These are phyloP conservation scores for Oncorhynchus keta DNA, from an alignment of 2,113 vertebrate genomes.

Conservation along the genomic window DNA sequence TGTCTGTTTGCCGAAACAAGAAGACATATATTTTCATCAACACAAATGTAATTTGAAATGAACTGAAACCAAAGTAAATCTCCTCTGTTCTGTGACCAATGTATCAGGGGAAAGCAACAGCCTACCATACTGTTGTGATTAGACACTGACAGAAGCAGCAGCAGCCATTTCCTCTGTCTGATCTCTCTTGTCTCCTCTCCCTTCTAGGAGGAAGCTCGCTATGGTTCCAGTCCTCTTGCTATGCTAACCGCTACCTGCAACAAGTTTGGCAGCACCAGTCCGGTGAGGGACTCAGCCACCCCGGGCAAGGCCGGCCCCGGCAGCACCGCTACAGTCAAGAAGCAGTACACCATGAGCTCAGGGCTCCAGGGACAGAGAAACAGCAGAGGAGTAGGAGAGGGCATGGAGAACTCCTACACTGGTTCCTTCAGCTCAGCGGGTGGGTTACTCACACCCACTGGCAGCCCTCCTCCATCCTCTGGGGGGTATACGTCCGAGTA, in stretches of 20 bases:
- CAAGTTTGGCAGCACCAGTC: slow-evolving; percentile 88
- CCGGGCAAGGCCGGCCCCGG: slow-evolving; percentile 75
- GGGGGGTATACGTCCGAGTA: slow-evolving; percentile 88
- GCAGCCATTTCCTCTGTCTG: background rate
- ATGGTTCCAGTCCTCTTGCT: slow-evolving; percentile 88
- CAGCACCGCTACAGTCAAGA: slow-evolving; percentile 72
- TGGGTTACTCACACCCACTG: slow-evolving; percentile 86
- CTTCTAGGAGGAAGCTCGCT: slow-evolving; percentile 82
- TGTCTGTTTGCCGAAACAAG: background rate
- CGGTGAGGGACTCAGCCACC: slow-evolving; percentile 81
- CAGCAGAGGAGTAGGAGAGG: slow-evolving; percentile 66
- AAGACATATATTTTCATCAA: background rate
- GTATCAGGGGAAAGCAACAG: slow-evolving; percentile 19
- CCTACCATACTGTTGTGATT: slow-evolving; percentile 64
- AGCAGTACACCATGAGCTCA: slow-evolving; percentile 79
- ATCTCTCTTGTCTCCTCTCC: slow-evolving; percentile 1
- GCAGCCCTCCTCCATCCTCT: slow-evolving; percentile 85
- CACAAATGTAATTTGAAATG: background rate
- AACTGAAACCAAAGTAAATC: background rate
- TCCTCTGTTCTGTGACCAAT: no score
- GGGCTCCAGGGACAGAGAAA: slow-evolving; percentile 78
- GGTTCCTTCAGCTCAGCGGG: slow-evolving; percentile 83
- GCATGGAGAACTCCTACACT: slow-evolving; percentile 86
- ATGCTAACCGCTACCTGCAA: slow-evolving; percentile 87
- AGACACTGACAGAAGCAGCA: slow-evolving; percentile 64